A percentile compares a stretch with the other conserved stretches of the same genome.
Evolutionary conservation across 2,888 invertebrate genomes (phyloP).

Genomic region (Dastarcus helophoroides): DNA sequence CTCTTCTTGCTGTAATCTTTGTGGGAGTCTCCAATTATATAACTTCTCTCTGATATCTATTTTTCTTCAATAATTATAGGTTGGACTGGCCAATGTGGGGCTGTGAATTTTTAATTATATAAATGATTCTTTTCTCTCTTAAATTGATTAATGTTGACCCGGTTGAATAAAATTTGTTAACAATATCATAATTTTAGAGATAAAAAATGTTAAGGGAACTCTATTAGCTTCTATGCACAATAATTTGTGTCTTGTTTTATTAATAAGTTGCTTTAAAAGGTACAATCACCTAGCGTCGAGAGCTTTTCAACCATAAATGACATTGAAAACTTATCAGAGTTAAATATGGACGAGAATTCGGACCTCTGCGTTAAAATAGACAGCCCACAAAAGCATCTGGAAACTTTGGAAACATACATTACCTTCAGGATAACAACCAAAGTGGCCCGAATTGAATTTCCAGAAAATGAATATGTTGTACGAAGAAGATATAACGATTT

Average conservation of each 20-base stretch:
- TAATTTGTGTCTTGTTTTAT: conserved; percentile 9
- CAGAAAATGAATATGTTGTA: conserved; percentile 51
- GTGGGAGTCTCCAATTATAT: too few species aligned
- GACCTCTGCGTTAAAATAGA: conserved; percentile 58
- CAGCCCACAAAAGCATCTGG: conserved; percentile 60
- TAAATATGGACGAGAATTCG: conserved; percentile 41
- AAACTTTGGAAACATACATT: conserved; percentile 59
- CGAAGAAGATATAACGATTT: conserved; percentile 62
- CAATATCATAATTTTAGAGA: too few species aligned
- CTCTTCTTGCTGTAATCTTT: too few species aligned
- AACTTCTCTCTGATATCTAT: too few species aligned
- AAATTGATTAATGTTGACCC: too few species aligned
- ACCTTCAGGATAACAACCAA: conserved; percentile 58
- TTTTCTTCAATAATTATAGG: too few species aligned
- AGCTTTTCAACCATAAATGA: conserved; percentile 49
- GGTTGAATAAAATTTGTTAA: too few species aligned
- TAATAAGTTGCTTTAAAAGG: conserved; percentile 29
- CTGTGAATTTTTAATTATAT: too few species aligned
- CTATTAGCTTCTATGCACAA: too few species aligned
- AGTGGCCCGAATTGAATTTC: conserved; percentile 52
- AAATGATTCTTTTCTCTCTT: too few species aligned
- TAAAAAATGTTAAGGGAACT: too few species aligned
- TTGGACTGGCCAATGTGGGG: too few species aligned
- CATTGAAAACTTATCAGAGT: conserved; percentile 42
- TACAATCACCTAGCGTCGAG: conserved; percentile 47